Evolutionary conservation across 2,888 invertebrate genomes (phyloP).

Genomic region (Altica lythri): DNA sequence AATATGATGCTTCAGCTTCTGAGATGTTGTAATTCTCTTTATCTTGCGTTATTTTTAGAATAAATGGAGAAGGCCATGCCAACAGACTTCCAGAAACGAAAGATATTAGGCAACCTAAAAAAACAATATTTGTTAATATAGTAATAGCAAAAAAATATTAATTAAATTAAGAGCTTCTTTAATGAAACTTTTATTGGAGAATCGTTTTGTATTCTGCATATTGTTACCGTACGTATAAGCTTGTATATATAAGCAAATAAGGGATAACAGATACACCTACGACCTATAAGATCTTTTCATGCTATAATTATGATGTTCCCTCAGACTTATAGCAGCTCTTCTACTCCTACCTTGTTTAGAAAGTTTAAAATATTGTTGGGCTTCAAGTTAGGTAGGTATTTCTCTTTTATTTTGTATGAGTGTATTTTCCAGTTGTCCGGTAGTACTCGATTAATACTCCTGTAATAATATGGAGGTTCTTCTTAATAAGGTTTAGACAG

Average conservation of each 20-base stretch:
- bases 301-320: no score
- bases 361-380: no score
- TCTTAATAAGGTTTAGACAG: no score
- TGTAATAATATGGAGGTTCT: no score
- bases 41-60: conserved; percentile 47
- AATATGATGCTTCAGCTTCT: conserved; percentile 49
- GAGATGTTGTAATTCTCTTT: conserved; percentile 45
- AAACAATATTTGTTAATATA: not conserved
- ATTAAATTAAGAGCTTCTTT: not conserved
- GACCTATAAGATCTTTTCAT: no score
- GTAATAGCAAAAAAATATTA: not conserved
- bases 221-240: not conserved
- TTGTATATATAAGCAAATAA: not conserved
- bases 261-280: not conserved
- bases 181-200: not conserved
- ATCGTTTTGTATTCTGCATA: not conserved
- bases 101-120: not conserved
- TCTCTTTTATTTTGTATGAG: no score
- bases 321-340: no score
- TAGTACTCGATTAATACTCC: no score
- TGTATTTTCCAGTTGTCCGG: no score
- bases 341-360: no score
- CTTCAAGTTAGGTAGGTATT: no score
- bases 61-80: conserved; percentile 50
- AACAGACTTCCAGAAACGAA: conserved; percentile 37